phyloP scores from a whole-genome alignment of 2,888 invertebrate genomes.

The Tipula helvola region DNA sequence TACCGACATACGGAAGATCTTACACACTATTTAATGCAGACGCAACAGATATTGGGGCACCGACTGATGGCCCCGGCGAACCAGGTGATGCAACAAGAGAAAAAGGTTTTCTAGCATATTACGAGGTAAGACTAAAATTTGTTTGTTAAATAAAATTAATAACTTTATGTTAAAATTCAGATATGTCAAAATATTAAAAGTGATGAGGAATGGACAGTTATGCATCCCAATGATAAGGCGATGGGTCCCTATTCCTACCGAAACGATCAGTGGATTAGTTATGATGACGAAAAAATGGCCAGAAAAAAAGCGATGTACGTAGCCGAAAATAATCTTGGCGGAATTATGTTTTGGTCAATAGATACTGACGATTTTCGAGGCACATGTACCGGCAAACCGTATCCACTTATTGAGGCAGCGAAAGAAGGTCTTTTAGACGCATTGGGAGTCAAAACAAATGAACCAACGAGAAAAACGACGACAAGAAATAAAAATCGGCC shows the following conservation, averaged over 20 bases:
- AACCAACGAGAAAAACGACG: constrained; percentile 24
- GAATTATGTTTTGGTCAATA: constrained; percentile 54
- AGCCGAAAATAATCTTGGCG: constrained; percentile 70
- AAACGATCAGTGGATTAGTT: constrained; percentile 88
- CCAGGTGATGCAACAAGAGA: constrained; percentile 86
- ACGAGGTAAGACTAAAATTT: constrained; percentile 49
- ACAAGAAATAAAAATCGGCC: constrained; percentile 26
- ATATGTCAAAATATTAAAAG: constrained; percentile 72
- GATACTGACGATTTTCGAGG: constrained; percentile 93
- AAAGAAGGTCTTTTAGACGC: constrained; percentile 63
- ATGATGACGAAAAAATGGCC: constrained; percentile 76
- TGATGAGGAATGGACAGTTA: constrained; percentile 65
- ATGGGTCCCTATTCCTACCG: constrained; percentile 85
- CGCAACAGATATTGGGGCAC: constrained; percentile 72
- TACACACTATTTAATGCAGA: constrained; percentile 80
- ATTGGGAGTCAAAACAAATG: constrained; percentile 38
- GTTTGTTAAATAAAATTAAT: not conserved
- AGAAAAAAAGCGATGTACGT: constrained; percentile 75
- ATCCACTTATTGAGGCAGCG: constrained; percentile 83
- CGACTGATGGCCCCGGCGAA: constrained; percentile 81
- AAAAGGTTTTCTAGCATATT: constrained; percentile 85
- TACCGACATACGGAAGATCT: constrained; percentile 82
- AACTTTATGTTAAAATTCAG: constrained; percentile 38
- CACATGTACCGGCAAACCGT: constrained; percentile 72
- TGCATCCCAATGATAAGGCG: constrained; percentile 64